Base-by-base conservation (phyloP, 2,888 invertebrate genomes). In the Lucinisca nassula region DNA sequence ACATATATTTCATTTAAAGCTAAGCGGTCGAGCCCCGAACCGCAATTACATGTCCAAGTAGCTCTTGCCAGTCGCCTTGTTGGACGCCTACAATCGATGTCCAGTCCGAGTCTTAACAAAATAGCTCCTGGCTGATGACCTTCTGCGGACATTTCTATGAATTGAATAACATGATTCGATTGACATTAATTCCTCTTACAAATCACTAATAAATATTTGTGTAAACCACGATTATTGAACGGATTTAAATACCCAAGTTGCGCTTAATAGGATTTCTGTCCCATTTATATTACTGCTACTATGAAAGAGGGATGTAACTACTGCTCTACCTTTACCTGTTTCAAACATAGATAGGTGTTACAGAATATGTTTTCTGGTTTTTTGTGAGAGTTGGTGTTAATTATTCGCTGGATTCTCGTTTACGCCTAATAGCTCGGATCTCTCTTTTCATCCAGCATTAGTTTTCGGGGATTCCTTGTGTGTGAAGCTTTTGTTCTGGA, bases 181-280 rank as follows among this genome's bases (percentile, higher is more conserved):
- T 67, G 67, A 24, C 24, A 67, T 67, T 35, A 67, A 67, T 67
- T 30, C 67, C 35, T 12, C n/a, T 67, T 67, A 67, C 67, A 67
- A 67, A 67, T 67, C 67, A 35, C 35, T 35, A 32, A 67, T 67
- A 67, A 67, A 67, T 67, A 67, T 67, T 67, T 67, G 67, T 67
- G 35, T 67, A 67, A 67, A 35, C 61, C 30, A n/a, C 55, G 4
- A 55, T 55, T 21, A 55, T 55, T 4, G n/a, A 55, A 55, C 55
- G 55, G n/a, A 55, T 55, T 55, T 14, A 55, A 17, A 55, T 55
- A 55, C 55, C 45, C 55, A 21, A n/a, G 55, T 55, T 55, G 55
- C 55, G n/a, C 55, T 61, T 67, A 35, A 67, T 67, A 67, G 67
- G 67, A 67, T 67, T 67, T 67, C 35, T 35, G 32, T 67, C 61